phyloP scores from a whole-genome alignment of 2,797 vertebrate genomes.

The Scarus forsteni region DNA sequence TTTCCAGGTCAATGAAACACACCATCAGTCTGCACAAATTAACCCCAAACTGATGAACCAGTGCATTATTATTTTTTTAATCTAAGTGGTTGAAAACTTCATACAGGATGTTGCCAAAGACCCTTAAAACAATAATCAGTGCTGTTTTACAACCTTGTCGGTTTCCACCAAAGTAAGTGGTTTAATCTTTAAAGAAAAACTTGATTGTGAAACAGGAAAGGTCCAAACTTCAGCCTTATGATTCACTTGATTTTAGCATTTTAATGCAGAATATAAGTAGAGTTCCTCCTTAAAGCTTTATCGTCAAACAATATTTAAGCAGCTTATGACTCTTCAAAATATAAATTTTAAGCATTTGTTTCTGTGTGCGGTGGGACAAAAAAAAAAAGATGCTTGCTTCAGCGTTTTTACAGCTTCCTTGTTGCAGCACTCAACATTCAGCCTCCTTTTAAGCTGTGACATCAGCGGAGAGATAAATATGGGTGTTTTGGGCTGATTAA shows the following conservation, averaged over 20 bases:
- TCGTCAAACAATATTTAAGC: conserved; percentile 6
- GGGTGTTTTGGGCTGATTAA: conserved; percentile 11
- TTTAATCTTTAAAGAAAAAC: neutral
- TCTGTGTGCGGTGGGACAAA: neutral
- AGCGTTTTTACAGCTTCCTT: neutral
- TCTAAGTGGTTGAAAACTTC: too few relatives aligned
- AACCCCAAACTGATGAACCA: too few relatives aligned
- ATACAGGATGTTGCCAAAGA: neutral
- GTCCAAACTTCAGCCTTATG: conserved; percentile 8
- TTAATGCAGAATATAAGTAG: conserved; percentile 6
- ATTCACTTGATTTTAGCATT: neutral
- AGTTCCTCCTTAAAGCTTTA: conserved; percentile 1
- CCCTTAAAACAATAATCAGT: neutral
- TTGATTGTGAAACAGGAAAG: neutral
- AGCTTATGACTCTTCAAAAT: conserved; percentile 10
- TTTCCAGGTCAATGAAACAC: too few relatives aligned
- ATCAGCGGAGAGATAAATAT: neutral
- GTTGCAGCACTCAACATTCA: conserved; percentile 26
- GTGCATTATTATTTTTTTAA: too few relatives aligned
- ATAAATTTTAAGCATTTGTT: neutral
- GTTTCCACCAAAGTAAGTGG: neutral
- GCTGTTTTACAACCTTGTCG: neutral
- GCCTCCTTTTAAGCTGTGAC: conserved; percentile 16
- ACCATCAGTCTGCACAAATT: too few relatives aligned
- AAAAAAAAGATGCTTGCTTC: neutral